A percentile compares a stretch with the other conserved stretches of the same genome.
Conservation (phyloP, 2,113 vertebrate genomes). For the Phylloscopus trochilus region DNA sequence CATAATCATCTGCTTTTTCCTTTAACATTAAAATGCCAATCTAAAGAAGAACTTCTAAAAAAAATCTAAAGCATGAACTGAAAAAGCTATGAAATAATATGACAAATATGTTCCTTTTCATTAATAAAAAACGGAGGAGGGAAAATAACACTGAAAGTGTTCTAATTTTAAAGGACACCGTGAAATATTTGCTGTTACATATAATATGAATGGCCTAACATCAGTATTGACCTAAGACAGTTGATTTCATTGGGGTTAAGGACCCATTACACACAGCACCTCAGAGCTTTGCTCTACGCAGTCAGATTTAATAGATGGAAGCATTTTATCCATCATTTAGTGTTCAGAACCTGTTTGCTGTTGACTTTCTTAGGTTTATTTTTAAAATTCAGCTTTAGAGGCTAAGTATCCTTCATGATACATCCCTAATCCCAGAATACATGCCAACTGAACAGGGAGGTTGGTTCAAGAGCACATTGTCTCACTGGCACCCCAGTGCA, state of each 20-base stretch:
- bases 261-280: not conserved
- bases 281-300: not conserved
- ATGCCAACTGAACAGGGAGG: accelerated
- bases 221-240: not conserved
- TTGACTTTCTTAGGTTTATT: not conserved
- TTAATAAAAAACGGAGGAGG: not conserved
- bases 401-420: not conserved
- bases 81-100: not conserved
- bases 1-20: not conserved
- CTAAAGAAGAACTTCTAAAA: not conserved
- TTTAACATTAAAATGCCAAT: not conserved
- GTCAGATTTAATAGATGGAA: not conserved
- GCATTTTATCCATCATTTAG: not conserved
- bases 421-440: not conserved
- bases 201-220: not conserved
- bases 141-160: not conserved
- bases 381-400: not conserved
- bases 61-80: not conserved
- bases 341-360: not conserved
- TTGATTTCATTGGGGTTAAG: not conserved
- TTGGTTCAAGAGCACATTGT: not conserved
- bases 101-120: not conserved
- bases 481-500: not conserved
- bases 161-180: not conserved
- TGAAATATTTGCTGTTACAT: not conserved